Base-by-base conservation (phyloP, 2,797 vertebrate species). In the Centroberyx gerrardi region DNA sequence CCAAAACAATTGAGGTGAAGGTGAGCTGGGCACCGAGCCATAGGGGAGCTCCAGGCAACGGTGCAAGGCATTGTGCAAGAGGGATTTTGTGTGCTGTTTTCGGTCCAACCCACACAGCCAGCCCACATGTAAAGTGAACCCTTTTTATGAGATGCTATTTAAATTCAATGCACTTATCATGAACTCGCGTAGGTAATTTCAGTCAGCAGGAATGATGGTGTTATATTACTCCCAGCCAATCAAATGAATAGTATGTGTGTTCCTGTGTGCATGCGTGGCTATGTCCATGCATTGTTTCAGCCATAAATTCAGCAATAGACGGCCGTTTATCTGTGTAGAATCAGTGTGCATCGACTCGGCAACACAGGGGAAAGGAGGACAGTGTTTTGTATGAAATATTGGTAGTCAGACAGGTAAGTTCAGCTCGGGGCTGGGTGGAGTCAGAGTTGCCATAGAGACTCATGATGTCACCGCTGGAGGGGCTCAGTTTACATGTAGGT, bases 401-500 rank as follows among this genome's bases (percentile, higher is more conserved):
- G 65, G 79, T 54, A 74, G 92, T 87, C 84, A 84, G 88, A 93
- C 93, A 94, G 93, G 94, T 95, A 93, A 84, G 81, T 86, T 93
- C 62, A 80, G 90, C 78, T 89, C 72, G 8, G 56, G 62, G 60
- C 74, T 75, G 90, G 90, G 92, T 87, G 94, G 93, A 92, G 91
- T 91, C 84, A 88, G 77, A 46, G 93, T 94, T 92, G 87, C 91
- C 85, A 94, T 93, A 76, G 92, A 62, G 91, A 93, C 84, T 59
- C 49, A 28, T 95, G 94, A 95, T 93, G 93, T 95, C 93, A 95
- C 87, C 44, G 82, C 92, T 85, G 76, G 77, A 87, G 87, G 83
- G 89, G 91, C 85, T 93, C 91, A 62, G 87, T 86, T 92, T 94
- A 88, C 93, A 18, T 88, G 90, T 91, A 90, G 87, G 89, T 92